These are phyloP conservation scores for Caenorhabditis sinica DNA, from an alignment of 2,888 invertebrate genomes.

Conservation along the genomic window DNA sequence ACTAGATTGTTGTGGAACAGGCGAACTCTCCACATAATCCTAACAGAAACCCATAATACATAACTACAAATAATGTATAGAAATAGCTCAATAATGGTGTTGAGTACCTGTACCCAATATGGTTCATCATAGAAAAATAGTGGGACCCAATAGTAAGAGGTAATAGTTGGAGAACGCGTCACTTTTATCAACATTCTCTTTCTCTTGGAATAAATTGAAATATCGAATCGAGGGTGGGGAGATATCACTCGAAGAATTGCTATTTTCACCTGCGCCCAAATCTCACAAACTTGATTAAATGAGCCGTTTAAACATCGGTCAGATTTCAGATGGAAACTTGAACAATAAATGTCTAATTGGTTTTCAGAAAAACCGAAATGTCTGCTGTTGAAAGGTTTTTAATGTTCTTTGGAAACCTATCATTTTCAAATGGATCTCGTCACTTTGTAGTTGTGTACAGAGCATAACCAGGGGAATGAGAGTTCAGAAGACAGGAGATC, in stretches of 20 bases:
- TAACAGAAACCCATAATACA: neutral
- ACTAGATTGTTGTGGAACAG: slow-evolving; percentile 44
- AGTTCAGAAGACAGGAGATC: no score
- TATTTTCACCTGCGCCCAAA: slow-evolving; percentile 3
- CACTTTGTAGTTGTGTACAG: no score
- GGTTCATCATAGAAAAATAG: slow-evolving; percentile 40
- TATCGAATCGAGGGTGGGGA: no score
- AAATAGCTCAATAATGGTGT: neutral
- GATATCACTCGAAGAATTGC: neutral
- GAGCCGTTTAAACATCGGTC: neutral
- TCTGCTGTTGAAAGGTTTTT: no score
- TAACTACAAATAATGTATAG: slow-evolving; percentile 10
- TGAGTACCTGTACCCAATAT: neutral
- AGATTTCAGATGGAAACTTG: neutral
- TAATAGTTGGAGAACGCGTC: neutral
- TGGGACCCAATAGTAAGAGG: slow-evolving; percentile 4
- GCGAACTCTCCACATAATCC: slow-evolving; percentile 18
- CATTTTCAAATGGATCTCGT: no score
- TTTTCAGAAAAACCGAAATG: neutral
- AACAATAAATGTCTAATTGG: neutral
- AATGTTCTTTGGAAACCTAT: no score
- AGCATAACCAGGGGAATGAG: no score
- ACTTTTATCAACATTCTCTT: slow-evolving; percentile 25
- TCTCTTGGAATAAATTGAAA: neutral
- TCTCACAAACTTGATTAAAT: neutral